phyloP scores from a whole-genome alignment of 2,888 invertebrate genomes.

The Erebia epiphron region DNA sequence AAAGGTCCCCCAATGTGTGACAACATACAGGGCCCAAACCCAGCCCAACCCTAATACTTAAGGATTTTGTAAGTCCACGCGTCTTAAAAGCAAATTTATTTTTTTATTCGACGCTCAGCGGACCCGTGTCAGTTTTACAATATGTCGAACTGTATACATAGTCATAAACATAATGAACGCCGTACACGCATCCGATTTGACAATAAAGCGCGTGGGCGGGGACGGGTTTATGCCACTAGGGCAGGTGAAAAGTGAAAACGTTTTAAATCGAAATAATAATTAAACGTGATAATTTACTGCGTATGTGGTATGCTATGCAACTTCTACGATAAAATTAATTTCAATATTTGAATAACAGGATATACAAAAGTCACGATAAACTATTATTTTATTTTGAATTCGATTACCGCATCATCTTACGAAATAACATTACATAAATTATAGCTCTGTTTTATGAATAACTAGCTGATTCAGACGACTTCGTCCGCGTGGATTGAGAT shows the following conservation, averaged over 20 bases:
- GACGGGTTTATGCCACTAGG: conserved; percentile 45
- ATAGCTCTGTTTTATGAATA: no score
- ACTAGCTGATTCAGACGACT: no score
- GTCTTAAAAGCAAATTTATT: conserved; percentile 23
- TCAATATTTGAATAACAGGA: no score
- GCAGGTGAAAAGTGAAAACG: conserved; percentile 17
- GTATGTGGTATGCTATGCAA: no score
- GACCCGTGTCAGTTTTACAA: conserved; percentile 46
- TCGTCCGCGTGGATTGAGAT: no score
- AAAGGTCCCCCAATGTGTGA: neutral
- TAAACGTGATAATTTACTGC: neutral
- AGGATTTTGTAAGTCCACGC: conserved; percentile 23
- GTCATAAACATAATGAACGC: conserved; percentile 60
- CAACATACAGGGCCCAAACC: neutral
- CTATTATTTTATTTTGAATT: no score
- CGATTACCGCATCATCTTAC: no score
- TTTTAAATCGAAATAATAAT: conserved; percentile 1
- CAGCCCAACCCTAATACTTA: conserved; percentile 10
- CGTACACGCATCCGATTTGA: conserved; percentile 49
- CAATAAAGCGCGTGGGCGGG: conserved; percentile 55
- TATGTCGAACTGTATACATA: conserved; percentile 55
- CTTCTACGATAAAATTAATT: no score
- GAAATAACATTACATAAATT: no score
- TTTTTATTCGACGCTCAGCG: conserved; percentile 22
- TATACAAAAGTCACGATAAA: no score